Conservation (phyloP, 2,888 invertebrate species). For the Spisula subtruncata region DNA sequence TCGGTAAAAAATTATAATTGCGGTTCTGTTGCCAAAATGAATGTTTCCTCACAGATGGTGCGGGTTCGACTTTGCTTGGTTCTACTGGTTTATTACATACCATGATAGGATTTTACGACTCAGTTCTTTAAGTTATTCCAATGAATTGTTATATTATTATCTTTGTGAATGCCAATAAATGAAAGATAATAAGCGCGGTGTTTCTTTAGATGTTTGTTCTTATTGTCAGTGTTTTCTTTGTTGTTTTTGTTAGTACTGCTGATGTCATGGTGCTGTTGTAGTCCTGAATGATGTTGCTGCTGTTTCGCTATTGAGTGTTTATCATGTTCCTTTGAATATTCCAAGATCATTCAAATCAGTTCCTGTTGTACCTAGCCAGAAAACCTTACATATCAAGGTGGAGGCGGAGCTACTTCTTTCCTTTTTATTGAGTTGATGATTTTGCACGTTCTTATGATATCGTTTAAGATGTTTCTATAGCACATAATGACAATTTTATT, state of each 20-base stretch:
- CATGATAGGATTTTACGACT: background rate
- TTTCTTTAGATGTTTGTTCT: background rate
- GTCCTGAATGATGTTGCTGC: background rate
- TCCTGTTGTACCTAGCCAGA: too few species aligned
- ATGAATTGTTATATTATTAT: background rate
- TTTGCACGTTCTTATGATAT: too few species aligned
- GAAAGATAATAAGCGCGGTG: background rate
- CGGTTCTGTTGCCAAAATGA: slow-evolving; percentile 1
- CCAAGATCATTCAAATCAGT: too few species aligned
- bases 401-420: too few species aligned
- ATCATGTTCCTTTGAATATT: background rate
- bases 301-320: background rate
- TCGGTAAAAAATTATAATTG: slow-evolving; percentile 2
- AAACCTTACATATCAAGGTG: too few species aligned
- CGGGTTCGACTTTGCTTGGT: background rate
- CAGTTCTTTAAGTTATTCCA: slow-evolving; percentile 14
- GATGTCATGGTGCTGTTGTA: background rate
- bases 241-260: background rate
- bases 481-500: too few species aligned
- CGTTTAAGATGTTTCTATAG: too few species aligned
- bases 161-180: slow-evolving; percentile 6
- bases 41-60: slow-evolving; percentile 23
- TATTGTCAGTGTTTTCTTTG: slow-evolving; percentile 9
- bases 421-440: too few species aligned
- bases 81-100: slow-evolving; percentile 1